Conservation (phyloP, 2,888 invertebrate species). For the Agrochola lychnidis region DNA sequence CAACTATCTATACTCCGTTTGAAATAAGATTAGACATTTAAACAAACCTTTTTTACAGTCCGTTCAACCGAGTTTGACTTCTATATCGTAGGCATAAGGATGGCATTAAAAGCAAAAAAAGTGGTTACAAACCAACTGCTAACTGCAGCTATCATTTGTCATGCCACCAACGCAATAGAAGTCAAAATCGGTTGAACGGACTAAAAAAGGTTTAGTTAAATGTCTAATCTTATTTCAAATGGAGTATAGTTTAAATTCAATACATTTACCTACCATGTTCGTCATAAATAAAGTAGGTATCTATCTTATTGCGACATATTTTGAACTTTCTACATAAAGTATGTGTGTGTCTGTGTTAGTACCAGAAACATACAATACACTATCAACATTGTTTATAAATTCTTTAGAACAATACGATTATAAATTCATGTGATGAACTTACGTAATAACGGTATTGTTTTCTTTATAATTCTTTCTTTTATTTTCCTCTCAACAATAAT, state of each 20-base stretch:
- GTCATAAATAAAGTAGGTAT: not conserved
- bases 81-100: too few species aligned
- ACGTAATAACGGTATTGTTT: conserved; percentile 4
- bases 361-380: conserved; percentile 5
- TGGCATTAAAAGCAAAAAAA: too few species aligned
- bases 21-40: too few species aligned
- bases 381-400: conserved; percentile 22
- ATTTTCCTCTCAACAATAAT: not conserved
- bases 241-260: not conserved
- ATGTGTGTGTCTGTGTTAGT: not conserved
- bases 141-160: too few species aligned
- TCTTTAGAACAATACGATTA: conserved; percentile 20
- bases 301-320: not conserved
- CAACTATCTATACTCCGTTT: too few species aligned
- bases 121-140: too few species aligned
- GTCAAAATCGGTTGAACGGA: too few species aligned
- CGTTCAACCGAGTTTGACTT: too few species aligned
- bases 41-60: too few species aligned
- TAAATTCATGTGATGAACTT: not conserved
- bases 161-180: too few species aligned
- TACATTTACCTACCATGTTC: not conserved
- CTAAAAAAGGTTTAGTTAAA: too few species aligned
- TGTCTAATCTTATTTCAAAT: too few species aligned
- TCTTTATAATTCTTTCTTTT: not conserved
- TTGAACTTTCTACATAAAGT: conserved; percentile 1